Base-by-base conservation (phyloP, 2,113 vertebrate species). In the Cynocephalus volans region DNA sequence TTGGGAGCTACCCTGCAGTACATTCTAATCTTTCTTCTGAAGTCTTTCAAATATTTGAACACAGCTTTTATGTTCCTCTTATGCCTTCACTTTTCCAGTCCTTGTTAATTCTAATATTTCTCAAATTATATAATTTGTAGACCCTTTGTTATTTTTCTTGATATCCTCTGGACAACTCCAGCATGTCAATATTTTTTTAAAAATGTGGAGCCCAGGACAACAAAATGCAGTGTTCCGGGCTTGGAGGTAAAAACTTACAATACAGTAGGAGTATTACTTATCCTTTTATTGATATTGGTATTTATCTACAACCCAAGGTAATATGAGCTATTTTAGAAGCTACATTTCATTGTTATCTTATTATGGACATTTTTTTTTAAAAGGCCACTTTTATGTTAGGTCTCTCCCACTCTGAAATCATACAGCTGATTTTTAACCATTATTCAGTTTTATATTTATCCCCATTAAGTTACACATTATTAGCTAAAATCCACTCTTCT, bases 11-110 rank as follows among this genome's bases (percentile, higher is more conserved):
- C 41, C 10, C 3, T 48, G 12, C 2, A 72, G 14, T 24, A 58
- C 48, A 26, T 82, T 67, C 52, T 79, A 69, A 90, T 48, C 14
- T 83, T 75, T 81, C 36, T 92, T 93, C 67, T 81, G 24, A 81
- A 82, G 21, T 33, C 60, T 76, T 69, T 82, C 19, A 91, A 64
- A 48, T 92, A 72, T 52, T 81, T 69, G n/a, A 81, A 52, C 8
- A 60, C 18, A 84, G 67, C 8, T 84, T 52, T 67, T 80, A n/a
- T 88, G 85, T 75, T 70, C 69, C 11, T 84, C 12, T 17, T 92
- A 10, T 36, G 26, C 23, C 23, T 56, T 73, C 7, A 15, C 2
- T 54, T 93, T 84, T 72, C n/a, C n/a, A 60, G 76, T 75, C 24
- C 21, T 79, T 79, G 75, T 75, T 94, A 76, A 85, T 96, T 84